Conservation (phyloP, 2,888 invertebrate genomes). For the Leptinotarsa tumamoca region DNA sequence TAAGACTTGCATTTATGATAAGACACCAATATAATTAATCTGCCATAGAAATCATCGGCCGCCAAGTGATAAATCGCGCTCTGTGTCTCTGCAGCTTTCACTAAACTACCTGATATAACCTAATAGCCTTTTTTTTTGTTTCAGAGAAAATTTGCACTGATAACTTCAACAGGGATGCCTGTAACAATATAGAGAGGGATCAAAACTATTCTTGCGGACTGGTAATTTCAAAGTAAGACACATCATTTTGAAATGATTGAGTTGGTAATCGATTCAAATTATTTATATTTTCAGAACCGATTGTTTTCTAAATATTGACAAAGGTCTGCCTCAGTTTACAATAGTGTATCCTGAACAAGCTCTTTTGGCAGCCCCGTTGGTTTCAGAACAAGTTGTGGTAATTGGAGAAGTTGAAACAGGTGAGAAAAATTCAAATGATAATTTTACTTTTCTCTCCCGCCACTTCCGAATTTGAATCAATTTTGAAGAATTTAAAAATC, state of each 20-base stretch:
- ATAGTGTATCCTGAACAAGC: slow-evolving; percentile 74
- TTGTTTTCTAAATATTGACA: slow-evolving; percentile 71
- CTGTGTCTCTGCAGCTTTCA: too few relatives aligned
- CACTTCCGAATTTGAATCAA: too few relatives aligned
- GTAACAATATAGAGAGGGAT: slow-evolving; percentile 53
- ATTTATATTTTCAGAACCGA: slow-evolving; percentile 67
- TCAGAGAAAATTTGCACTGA: slow-evolving; percentile 55
- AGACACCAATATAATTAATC: too few relatives aligned
- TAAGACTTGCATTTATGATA: too few relatives aligned
- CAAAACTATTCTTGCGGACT: slow-evolving; percentile 47
- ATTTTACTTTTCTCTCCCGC: slow-evolving; percentile 23
- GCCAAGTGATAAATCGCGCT: too few relatives aligned
- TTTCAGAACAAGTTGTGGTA: slow-evolving; percentile 66
- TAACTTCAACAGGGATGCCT: slow-evolving; percentile 44
- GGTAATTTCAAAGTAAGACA: slow-evolving; percentile 49
- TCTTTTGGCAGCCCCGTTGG: slow-evolving; percentile 68
- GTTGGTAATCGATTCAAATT: not conserved
- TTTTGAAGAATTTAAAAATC: too few relatives aligned
- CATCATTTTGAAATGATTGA: not conserved
- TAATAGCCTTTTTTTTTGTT: slow-evolving; percentile 30
- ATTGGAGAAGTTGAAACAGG: slow-evolving; percentile 65
- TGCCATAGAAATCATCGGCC: too few relatives aligned
- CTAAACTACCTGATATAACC: too few relatives aligned
- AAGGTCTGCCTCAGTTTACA: slow-evolving; percentile 71
- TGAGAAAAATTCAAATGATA: slow-evolving; percentile 28